phyloP scores from a whole-genome alignment of 2,888 invertebrate genomes.

The Campoplex nolae region DNA sequence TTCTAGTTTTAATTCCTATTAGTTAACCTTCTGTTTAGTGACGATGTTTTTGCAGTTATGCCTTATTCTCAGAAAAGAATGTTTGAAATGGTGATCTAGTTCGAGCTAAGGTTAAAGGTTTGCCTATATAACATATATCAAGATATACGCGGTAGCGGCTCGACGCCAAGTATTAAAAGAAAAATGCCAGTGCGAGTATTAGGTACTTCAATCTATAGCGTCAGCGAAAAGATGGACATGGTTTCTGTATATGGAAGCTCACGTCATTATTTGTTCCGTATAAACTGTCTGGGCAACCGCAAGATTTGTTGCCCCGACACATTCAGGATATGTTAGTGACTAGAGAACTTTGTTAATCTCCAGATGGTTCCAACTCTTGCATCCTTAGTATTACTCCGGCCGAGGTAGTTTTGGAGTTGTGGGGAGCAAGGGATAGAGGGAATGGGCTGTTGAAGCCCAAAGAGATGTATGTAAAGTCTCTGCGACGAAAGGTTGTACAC shows the following conservation, averaged over 20 bases:
- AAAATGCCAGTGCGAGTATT: no score
- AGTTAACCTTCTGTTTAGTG: no score
- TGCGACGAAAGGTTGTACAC: slow-evolving; percentile 35
- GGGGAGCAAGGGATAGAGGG: slow-evolving; percentile 19
- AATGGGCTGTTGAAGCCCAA: slow-evolving; percentile 39
- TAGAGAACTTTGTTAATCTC: slow-evolving; percentile 68
- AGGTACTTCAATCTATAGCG: neutral
- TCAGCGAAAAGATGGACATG: neutral
- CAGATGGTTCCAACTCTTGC: slow-evolving; percentile 58
- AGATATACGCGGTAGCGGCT: no score
- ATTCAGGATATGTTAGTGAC: slow-evolving; percentile 30
- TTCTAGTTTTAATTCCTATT: no score
- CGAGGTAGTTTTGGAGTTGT: slow-evolving; percentile 3
- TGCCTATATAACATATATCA: neutral
- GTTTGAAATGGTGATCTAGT: neutral
- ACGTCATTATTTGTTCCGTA: slow-evolving; percentile 56
- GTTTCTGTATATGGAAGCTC: slow-evolving; percentile 13
- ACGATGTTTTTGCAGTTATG: neutral
- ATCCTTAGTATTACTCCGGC: slow-evolving; percentile 35
- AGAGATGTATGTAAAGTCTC: slow-evolving; percentile 5
- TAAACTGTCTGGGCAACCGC: slow-evolving; percentile 41
- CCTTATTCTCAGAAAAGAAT: neutral
- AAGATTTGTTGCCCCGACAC: neutral
- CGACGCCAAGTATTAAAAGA: no score
- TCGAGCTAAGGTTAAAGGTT: no score